Conservation (phyloP, 2,797 vertebrate species). For the Naso thynnoides region DNA sequence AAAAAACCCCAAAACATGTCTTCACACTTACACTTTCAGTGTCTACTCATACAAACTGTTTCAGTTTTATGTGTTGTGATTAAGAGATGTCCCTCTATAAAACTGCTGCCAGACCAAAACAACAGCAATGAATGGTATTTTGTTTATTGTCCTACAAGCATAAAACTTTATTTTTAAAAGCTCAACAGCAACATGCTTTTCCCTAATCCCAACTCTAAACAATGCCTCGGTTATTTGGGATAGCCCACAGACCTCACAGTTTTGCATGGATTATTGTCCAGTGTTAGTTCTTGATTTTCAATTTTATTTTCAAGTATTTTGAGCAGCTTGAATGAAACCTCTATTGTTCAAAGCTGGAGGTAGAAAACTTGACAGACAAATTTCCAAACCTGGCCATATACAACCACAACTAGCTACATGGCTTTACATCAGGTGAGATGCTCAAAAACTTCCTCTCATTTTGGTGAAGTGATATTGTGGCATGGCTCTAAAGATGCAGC, state of each 20-base stretch:
- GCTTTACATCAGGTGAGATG: not conserved
- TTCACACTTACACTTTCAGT: not conserved
- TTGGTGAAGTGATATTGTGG: not conserved
- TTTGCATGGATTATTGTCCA: no score
- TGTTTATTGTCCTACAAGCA: not conserved
- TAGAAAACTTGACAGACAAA: not conserved
- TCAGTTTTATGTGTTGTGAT: not conserved
- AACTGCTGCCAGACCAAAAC: constrained; percentile 4
- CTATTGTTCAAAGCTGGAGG: not conserved
- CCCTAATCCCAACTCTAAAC: no score
- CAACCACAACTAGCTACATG: not conserved
- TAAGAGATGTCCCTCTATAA: not conserved
- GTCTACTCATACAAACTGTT: not conserved
- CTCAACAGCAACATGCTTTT: not conserved
- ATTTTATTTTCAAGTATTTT: not conserved
- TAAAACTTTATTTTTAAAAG: not conserved
- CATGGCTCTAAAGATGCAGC: no score
- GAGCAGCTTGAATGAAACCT: not conserved
- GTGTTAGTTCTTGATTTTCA: not conserved
- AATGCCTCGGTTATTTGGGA: not conserved
- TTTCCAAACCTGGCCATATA: not conserved
- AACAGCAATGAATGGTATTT: not conserved
- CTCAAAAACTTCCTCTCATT: not conserved
- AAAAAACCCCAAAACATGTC: not conserved
- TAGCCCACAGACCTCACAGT: no score